Base-by-base conservation (phyloP, 2,888 invertebrate genomes). In the Amphimallon solstitiale region DNA sequence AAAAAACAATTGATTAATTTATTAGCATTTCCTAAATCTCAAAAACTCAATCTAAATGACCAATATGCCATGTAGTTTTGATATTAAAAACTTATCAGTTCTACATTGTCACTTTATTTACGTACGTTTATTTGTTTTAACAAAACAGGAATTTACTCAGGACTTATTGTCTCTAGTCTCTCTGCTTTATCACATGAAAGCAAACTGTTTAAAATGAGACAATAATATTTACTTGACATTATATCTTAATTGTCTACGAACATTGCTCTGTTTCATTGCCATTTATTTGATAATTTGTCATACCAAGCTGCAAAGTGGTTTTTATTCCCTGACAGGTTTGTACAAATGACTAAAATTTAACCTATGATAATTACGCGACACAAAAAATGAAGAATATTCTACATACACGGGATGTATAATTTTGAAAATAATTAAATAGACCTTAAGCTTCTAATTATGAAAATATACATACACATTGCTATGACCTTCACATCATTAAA, bases 191-290 rank as follows among this genome's bases (percentile, higher is more conserved):
- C 56, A 21, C 56, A 15, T 12, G 14, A 43, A 29, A 56, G 23
- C 35, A 35, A 56, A 43, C 56, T 38, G 40, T 29, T 51, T 56
- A 43, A 14, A 38, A 56, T 45, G 56, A 29, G 56, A 43, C 10
- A 29, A 45, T 29, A 34, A 59, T 59, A 59, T 59, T 59, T 59
- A 59, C 56, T 43, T 43, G 43, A 29, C 15, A 34, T 43, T 15
- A 17, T 59, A 59, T 59, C 56, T 21, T 14, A 43, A 59, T n/a
- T 37, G 37, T 37, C 15, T 45, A 43, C 14, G 14, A 15, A 29
- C 29, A 43, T 59, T 59, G 56, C 43, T 23, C 14, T 56, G 23
- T 6, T 40, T 14, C 43, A 34, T 59, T 59, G 43, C 14, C 29
- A 34, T 14, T 59, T 59, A 59, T 43, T 43, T 59, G 34, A 51